Conservation (phyloP, 2,113 vertebrate species). For the Triplophysa rosa region DNA sequence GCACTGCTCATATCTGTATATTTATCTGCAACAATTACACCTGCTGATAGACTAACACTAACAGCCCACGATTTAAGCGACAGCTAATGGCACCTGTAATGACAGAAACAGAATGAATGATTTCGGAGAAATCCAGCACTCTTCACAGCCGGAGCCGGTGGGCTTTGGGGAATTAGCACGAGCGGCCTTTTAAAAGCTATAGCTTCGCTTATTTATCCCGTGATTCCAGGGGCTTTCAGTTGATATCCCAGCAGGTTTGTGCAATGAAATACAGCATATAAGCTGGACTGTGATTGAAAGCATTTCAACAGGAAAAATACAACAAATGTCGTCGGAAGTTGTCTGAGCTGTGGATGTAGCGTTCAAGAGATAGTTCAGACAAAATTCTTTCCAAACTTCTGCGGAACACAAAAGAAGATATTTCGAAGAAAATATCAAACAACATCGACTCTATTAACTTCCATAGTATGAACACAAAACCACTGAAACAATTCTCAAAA, state of each 20-base stretch:
- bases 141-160: slow-evolving; percentile 45
- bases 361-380: too few relatives aligned
- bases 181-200: slow-evolving; percentile 44
- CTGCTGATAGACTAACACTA: slow-evolving; percentile 41
- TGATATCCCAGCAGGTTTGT: slow-evolving; percentile 5
- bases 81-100: slow-evolving; percentile 29
- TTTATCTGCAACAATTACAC: slow-evolving; percentile 13
- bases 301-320: background rate
- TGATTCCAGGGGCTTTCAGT: slow-evolving; percentile 21
- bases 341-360: background rate
- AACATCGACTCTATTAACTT: too few relatives aligned
- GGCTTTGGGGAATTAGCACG: slow-evolving; percentile 48
- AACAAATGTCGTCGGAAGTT: background rate
- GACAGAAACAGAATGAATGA: slow-evolving; percentile 19
- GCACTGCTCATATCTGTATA: background rate
- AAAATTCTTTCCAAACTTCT: too few relatives aligned
- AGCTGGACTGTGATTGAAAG: background rate
- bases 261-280: slow-evolving; percentile 10
- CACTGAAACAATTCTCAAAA: too few relatives aligned
- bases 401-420: too few relatives aligned
- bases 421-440: too few relatives aligned
- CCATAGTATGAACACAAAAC: too few relatives aligned
- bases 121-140: slow-evolving; percentile 15
- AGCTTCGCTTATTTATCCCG: slow-evolving; percentile 52
- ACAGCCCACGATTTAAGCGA: slow-evolving; percentile 17